These are phyloP conservation scores for Lypha dubia DNA, from an alignment of 2,888 invertebrate species.

Conservation along the genomic window DNA sequence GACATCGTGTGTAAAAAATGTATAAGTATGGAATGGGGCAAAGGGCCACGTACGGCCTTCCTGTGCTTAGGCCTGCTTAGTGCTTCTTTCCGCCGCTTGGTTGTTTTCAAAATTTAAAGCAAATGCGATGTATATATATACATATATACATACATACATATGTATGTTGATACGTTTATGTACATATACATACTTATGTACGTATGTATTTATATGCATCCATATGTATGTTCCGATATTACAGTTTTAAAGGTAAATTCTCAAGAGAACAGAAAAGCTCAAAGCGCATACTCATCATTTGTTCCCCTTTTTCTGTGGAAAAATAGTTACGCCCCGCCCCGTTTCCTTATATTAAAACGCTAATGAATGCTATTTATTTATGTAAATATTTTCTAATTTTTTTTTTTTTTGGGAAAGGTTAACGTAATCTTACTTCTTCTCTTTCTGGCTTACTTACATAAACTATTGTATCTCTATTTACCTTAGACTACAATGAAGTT, in stretches of 20 bases:
- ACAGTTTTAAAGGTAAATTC: background rate
- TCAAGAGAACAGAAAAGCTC: slow-evolving; percentile 13
- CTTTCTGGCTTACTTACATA: slow-evolving; percentile 37
- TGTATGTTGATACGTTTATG: background rate
- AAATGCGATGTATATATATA: background rate
- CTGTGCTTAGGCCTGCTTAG: too few relatives aligned
- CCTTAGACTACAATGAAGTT: slow-evolving; percentile 20
- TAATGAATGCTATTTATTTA: slow-evolving; percentile 32
- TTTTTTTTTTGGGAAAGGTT: slow-evolving; percentile 8
- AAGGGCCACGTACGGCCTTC: too few relatives aligned
- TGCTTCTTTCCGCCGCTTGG: too few relatives aligned
- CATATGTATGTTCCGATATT: background rate
- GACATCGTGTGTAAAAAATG: too few relatives aligned
- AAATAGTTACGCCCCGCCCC: slow-evolving; percentile 60
- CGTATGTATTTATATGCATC: background rate
- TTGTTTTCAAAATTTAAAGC: too few relatives aligned
- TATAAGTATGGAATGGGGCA: too few relatives aligned
- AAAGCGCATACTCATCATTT: slow-evolving; percentile 51
- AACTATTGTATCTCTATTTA: slow-evolving; percentile 37
- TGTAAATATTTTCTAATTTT: background rate
- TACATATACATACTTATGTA: background rate
- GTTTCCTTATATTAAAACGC: slow-evolving; percentile 18
- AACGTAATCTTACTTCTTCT: slow-evolving; percentile 6
- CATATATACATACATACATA: background rate
- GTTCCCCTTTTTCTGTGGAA: slow-evolving; percentile 51